phyloP scores from a whole-genome alignment of 2,888 invertebrate species.

The Pseudococcus viburni region DNA sequence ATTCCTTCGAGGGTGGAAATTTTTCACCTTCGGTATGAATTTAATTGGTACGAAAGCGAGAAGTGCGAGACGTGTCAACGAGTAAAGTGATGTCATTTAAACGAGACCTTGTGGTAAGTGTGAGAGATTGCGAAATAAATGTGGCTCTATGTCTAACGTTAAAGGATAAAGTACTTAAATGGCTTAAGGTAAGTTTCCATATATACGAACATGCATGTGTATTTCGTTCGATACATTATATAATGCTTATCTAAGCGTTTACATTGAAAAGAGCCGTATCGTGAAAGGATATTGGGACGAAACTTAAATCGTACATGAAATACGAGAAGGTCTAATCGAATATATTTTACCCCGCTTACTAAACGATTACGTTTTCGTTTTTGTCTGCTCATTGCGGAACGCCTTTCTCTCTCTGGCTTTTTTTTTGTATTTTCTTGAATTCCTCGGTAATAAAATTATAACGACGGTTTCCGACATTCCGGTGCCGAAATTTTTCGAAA shows the following conservation, averaged over 20 bases:
- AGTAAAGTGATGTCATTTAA: conserved; percentile 12
- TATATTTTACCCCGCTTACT: conserved; percentile 49
- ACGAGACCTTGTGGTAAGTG: conserved; percentile 20
- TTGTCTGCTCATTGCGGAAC: conserved; percentile 52
- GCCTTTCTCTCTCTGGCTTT: neutral
- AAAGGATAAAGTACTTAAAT: conserved; percentile 55
- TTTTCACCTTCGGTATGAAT: neutral
- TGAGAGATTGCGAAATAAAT: conserved; percentile 43
- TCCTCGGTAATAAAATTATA: conserved; percentile 61
- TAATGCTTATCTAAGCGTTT: conserved; percentile 59
- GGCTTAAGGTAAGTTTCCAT: conserved; percentile 53
- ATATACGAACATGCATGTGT: conserved; percentile 15
- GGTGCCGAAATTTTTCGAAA: conserved; percentile 58
- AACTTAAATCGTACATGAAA: conserved; percentile 53
- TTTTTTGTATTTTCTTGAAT: conserved; percentile 53
- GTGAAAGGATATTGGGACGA: conserved; percentile 50
- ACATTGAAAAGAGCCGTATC: conserved; percentile 52
- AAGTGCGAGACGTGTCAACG: neutral
- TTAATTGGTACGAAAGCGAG: neutral
- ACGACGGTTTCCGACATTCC: conserved; percentile 61
- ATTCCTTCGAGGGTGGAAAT: no score
- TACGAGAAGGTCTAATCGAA: conserved; percentile 57
- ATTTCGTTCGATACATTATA: conserved; percentile 49
- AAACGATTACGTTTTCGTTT: conserved; percentile 57
- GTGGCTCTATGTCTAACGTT: conserved; percentile 34